These are phyloP conservation scores for Pachymerium ferrugineum DNA, from an alignment of 2,888 invertebrate genomes.

Conservation along the genomic window DNA sequence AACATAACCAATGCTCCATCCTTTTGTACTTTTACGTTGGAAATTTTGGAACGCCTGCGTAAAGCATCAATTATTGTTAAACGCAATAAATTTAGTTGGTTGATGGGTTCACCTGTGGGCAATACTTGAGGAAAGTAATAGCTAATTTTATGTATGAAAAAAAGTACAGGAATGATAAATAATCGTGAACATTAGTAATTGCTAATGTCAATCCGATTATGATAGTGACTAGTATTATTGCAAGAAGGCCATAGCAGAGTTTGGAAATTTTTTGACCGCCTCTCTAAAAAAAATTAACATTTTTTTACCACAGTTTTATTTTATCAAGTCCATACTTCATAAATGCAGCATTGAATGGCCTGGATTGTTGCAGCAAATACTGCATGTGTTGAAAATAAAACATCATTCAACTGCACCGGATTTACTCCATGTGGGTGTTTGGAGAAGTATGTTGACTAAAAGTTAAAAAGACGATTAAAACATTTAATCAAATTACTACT, in stretches of 20 bases:
- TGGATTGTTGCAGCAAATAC: conserved; percentile 74
- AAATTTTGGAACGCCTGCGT: conserved; percentile 71
- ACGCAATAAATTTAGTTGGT: conserved; percentile 51
- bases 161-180: conserved; percentile 87
- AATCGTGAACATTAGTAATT: conserved; percentile 59
- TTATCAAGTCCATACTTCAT: too few species aligned
- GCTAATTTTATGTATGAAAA: conserved; percentile 93
- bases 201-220: conserved; percentile 62
- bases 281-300: too few species aligned
- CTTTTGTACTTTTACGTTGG: conserved; percentile 86
- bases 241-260: conserved; percentile 55
- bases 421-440: conserved; percentile 68
- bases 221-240: conserved; percentile 59
- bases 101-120: conserved; percentile 74
- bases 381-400: conserved; percentile 92
- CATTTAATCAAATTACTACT: background rate
- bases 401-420: conserved; percentile 92
- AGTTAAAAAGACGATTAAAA: background rate
- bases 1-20: conserved; percentile 98
- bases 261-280: conserved; percentile 30
- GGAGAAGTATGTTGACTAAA: conserved; percentile 38
- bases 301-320: too few species aligned
- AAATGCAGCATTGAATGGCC: conserved; percentile 54
- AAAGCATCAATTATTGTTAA: conserved; percentile 62
- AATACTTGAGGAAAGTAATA: conserved; percentile 94